Conservation (phyloP, 2,113 vertebrate species). For the Coptodon bakossiorum region DNA sequence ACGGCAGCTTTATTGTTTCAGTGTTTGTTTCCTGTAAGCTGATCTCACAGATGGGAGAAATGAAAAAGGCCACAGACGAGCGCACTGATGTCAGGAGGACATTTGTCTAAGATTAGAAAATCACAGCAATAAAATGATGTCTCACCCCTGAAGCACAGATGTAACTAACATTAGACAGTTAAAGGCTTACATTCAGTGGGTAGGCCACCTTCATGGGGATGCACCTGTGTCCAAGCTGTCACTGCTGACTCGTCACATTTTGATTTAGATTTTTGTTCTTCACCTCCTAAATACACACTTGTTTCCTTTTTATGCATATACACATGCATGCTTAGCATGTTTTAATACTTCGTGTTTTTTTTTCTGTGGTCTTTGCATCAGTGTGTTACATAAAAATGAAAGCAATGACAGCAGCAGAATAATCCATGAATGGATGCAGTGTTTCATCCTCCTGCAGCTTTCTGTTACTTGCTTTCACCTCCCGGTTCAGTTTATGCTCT, state of each 20-base stretch:
- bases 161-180: rapidly evolving
- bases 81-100: rapidly evolving
- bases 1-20: rapidly evolving
- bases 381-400: neutral
- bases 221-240: neutral
- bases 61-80: neutral
- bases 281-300: neutral
- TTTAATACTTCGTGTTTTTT: rapidly evolving
- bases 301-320: rapidly evolving
- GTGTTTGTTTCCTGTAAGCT: neutral
- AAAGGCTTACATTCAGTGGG: rapidly evolving
- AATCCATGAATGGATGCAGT: rapidly evolving
- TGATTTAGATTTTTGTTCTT: neutral
- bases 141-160: rapidly evolving
- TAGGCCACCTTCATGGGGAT: rapidly evolving
- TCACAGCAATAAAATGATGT: neutral
- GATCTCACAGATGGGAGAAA: rapidly evolving
- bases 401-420: rapidly evolving
- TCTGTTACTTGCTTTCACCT: neutral
- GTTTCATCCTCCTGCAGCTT: neutral
- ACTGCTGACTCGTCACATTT: rapidly evolving
- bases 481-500: neutral
- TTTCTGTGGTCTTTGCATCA: neutral
- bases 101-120: neutral
- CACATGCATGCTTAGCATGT: neutral